Evolutionary conservation across 2,888 invertebrate genomes (phyloP).

Genomic region (Onthophagus sagittarius): DNA sequence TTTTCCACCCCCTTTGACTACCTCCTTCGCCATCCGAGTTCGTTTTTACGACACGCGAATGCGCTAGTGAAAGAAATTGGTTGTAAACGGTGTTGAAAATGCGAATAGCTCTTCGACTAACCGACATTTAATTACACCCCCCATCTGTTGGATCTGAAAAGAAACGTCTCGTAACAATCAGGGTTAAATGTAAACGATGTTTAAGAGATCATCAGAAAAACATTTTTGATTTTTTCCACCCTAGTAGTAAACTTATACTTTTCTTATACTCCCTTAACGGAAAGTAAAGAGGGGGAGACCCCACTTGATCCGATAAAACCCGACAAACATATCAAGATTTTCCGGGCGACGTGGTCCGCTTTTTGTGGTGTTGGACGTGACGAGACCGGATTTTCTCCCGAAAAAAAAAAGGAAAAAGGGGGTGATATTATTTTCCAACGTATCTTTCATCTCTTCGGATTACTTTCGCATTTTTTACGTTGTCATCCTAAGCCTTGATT

Average conservation of each 20-base stretch:
- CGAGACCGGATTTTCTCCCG: slow-evolving; percentile 1
- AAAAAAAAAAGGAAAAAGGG: background rate
- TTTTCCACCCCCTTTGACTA: background rate
- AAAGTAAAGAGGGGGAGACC: slow-evolving; percentile 22
- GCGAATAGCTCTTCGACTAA: background rate
- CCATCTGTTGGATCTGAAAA: background rate
- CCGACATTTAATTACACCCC: background rate
- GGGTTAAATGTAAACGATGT: too few relatives aligned
- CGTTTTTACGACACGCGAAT: background rate
- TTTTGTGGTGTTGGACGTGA: slow-evolving; percentile 1
- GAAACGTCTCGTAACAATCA: too few relatives aligned
- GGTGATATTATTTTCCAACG: slow-evolving; percentile 5
- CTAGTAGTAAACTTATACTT: too few relatives aligned
- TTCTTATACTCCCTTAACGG: too few relatives aligned
- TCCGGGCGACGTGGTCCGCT: slow-evolving; percentile 18
- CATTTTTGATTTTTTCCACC: too few relatives aligned
- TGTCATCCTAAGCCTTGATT: too few relatives aligned
- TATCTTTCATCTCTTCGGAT: background rate
- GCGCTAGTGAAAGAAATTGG: background rate
- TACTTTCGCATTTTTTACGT: slow-evolving; percentile 3
- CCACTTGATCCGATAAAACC: slow-evolving; percentile 47
- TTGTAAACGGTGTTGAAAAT: background rate
- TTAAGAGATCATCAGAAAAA: too few relatives aligned
- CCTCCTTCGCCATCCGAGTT: background rate
- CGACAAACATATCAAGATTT: slow-evolving; percentile 47